Evolutionary conservation across 37 sponge, comb jelly and placozoan genomes (phyloP).

Genomic region (Haliclona indistincta): DNA sequence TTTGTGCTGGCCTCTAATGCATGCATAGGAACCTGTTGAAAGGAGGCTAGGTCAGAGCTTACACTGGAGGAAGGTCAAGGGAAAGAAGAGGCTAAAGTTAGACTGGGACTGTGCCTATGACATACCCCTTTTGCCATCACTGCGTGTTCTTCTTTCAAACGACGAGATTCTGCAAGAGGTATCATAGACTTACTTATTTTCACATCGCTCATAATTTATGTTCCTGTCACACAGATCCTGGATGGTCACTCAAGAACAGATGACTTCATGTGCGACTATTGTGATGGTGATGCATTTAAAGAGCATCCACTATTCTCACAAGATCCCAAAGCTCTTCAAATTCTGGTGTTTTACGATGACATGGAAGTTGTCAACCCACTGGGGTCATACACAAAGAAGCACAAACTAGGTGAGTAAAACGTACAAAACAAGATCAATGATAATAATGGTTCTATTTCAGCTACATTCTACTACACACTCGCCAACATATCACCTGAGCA

Average conservation of each 20-base stretch:
- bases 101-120: conserved; percentile 1
- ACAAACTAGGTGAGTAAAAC: conserved; percentile 61
- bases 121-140: conserved; percentile 7
- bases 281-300: conserved; percentile 45
- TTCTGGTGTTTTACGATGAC: conserved; percentile 62
- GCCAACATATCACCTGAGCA: conserved; percentile 37
- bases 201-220: neutral
- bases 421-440: no score
- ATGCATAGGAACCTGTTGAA: conserved; percentile 6
- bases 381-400: conserved; percentile 48
- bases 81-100: neutral
- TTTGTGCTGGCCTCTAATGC: no score
- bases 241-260: no score
- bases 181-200: no score
- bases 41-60: neutral
- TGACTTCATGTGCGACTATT: no score
- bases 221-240: neutral
- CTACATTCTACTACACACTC: conserved; percentile 42
- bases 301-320: conserved; percentile 10
- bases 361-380: conserved; percentile 66
- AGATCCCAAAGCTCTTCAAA: conserved; percentile 31
- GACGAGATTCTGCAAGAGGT: conserved; percentile 7
- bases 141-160: conserved; percentile 1
- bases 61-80: neutral
- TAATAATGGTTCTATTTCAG: no score